phyloP scores from a whole-genome alignment of 2,113 vertebrate genomes.

The Rhynchomys soricoides region DNA sequence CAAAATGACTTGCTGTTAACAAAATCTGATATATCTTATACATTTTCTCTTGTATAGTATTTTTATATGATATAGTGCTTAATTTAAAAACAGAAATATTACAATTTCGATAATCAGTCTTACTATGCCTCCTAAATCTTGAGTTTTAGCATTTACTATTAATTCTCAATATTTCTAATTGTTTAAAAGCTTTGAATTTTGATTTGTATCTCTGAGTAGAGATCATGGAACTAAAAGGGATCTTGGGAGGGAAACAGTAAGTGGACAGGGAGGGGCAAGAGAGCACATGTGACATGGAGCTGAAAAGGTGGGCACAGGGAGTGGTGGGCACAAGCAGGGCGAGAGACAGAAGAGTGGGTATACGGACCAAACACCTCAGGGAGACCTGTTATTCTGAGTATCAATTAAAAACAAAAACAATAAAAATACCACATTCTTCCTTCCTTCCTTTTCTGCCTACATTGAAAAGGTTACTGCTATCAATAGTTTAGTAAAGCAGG shows the following conservation, averaged over 20 bases:
- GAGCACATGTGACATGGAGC: background rate
- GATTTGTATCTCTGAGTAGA: background rate
- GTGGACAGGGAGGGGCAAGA: background rate
- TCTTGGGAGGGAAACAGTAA: background rate
- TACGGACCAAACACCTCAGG: background rate
- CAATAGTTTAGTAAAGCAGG: background rate
- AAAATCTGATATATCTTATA: background rate
- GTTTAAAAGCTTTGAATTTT: conserved; percentile 43
- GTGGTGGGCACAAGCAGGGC: background rate
- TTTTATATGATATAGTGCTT: conserved; percentile 11
- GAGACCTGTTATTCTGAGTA: background rate
- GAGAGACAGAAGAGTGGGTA: too few species aligned
- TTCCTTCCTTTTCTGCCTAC: conserved; percentile 4
- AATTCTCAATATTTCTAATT: conserved; percentile 22
- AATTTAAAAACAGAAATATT: conserved; percentile 35
- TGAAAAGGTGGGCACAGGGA: background rate
- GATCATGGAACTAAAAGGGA: background rate
- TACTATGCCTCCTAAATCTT: conserved; percentile 18
- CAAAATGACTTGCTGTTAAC: conserved; percentile 38
- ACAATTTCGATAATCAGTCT: conserved; percentile 40
- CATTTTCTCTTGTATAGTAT: background rate
- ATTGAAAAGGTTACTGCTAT: conserved; percentile 24
- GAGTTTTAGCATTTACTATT: background rate
- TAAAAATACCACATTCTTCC: background rate
- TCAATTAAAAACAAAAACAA: background rate